A percentile compares a stretch with the other conserved stretches of the same genome.
These are phyloP conservation scores for Xanthia togata DNA, from an alignment of 2,888 invertebrate genomes.

Conservation along the genomic window DNA sequence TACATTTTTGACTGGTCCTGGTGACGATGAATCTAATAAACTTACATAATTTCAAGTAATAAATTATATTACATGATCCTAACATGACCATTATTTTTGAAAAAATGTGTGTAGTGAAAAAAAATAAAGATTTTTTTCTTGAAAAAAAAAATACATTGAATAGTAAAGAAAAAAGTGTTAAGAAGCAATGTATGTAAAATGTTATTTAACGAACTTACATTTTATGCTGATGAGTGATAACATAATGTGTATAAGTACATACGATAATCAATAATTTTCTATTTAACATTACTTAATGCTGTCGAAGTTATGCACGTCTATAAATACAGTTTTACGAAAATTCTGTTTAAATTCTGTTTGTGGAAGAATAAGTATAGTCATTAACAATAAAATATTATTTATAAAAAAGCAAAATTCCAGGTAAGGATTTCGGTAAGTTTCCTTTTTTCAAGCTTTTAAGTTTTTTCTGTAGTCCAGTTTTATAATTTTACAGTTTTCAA, in stretches of 20 bases:
- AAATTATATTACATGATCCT: too few relatives aligned
- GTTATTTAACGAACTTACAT: background rate
- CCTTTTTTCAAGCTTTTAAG: background rate
- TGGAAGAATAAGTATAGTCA: background rate
- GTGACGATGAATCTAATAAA: background rate
- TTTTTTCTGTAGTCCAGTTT: background rate
- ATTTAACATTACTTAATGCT: background rate
- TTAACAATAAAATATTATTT: background rate
- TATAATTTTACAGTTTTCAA: background rate
- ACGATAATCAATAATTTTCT: background rate
- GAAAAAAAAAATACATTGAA: too few relatives aligned
- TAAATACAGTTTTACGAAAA: background rate
- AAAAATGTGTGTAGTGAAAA: background rate
- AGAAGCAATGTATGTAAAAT: background rate
- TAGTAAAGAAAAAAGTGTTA: too few relatives aligned
- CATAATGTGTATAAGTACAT: background rate
- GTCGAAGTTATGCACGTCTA: background rate
- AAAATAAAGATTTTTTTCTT: too few relatives aligned
- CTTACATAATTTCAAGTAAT: background rate
- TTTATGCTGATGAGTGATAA: too few relatives aligned
- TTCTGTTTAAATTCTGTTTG: too few relatives aligned
- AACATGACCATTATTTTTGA: too few relatives aligned
- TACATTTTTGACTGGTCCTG: background rate
- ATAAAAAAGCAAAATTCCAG: too few relatives aligned
- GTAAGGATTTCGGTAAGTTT: background rate